Evolutionary conservation across 2,888 invertebrate genomes (phyloP), one percentile per base, ranked within the genome.

Genomic region (Frankliniella fusca): DNA sequence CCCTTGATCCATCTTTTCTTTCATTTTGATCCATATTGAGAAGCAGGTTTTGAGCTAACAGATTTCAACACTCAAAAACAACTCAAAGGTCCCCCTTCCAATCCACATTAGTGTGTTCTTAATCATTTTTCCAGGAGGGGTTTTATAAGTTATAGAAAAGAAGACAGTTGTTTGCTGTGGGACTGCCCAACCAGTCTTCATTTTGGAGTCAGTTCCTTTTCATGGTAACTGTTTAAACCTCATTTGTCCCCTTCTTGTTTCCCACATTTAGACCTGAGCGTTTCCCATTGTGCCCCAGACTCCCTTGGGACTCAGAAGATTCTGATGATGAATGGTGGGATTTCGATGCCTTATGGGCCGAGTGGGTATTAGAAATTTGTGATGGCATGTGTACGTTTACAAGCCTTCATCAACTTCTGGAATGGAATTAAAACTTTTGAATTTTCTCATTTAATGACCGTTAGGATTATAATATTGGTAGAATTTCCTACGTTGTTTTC

Each of bases 321-420:
- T 76, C 70, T 12, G n/a, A 23, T 76, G 70, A 76, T 76, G 70
- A 76, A 10, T 11, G 70, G 70, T 76, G 70, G 70, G 70, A 76
- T 76, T 0, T 76, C 23, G 70, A 76, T 76, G 10, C 70, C 27
- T 27, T 76, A 27, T 76, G 70, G 70, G 70, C 70, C 9, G 70
- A 76, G 70, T 76, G n/a, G 48, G 27, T 82, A 83, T 48, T 38
- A 15, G 48, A 15, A 81, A 81, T 48, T 70, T n/a, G 9, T 83
- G 61, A 82, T 38, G 80, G 80, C 70, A 83, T 82, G 83, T 83
- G 23, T 15, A 83, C 23, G 28, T 81, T 61, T 81, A 76, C 20
- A 81, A 81, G 23, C 9, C 82, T 82, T 80, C 82, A 80, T 76
- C 27, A 12, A 27, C 12, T 18, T 18, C 2, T 54, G 15, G 12